A percentile compares a stretch with the other conserved stretches of the same genome.
These are phyloP conservation scores for Lethrus apterus DNA, from an alignment of 1,140 invertebrate genomes.

Conservation along the genomic window DNA sequence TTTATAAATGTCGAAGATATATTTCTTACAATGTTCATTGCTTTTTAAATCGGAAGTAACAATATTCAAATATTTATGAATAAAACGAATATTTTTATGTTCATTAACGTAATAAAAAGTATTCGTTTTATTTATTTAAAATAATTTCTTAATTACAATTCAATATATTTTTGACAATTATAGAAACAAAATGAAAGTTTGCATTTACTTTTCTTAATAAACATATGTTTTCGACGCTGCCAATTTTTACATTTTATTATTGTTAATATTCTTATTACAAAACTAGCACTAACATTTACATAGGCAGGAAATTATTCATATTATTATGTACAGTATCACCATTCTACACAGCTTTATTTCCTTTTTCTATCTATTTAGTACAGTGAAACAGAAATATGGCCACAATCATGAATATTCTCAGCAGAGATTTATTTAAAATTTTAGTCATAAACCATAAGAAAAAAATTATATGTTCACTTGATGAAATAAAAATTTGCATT, in stretches of 20 bases:
- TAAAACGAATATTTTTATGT: neutral
- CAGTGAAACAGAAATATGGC: conserved; percentile 5
- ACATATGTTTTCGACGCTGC: conserved; percentile 1
- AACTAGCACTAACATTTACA: conserved; percentile 11
- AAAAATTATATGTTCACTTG: no score
- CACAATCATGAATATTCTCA: no score
- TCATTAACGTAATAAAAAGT: neutral
- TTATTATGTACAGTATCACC: conserved; percentile 13
- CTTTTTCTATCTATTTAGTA: conserved; percentile 8
- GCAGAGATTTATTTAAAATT: no score
- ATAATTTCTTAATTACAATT: neutral
- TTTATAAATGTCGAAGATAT: no score
- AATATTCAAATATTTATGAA: neutral
- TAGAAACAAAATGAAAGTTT: neutral
- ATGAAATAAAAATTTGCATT: no score
- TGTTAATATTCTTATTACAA: conserved; percentile 11
- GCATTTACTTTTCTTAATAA: neutral
- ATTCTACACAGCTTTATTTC: conserved; percentile 14
- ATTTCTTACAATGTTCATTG: no score
- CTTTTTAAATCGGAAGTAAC: no score
- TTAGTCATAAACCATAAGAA: no score
- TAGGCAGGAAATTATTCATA: conserved; percentile 13
- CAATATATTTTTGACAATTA: neutral
- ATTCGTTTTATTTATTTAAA: no score
- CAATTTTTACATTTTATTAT: conserved; percentile 1